These are phyloP conservation scores for Fragum fragum DNA, from an alignment of 2,888 invertebrate species.

Conservation along the genomic window DNA sequence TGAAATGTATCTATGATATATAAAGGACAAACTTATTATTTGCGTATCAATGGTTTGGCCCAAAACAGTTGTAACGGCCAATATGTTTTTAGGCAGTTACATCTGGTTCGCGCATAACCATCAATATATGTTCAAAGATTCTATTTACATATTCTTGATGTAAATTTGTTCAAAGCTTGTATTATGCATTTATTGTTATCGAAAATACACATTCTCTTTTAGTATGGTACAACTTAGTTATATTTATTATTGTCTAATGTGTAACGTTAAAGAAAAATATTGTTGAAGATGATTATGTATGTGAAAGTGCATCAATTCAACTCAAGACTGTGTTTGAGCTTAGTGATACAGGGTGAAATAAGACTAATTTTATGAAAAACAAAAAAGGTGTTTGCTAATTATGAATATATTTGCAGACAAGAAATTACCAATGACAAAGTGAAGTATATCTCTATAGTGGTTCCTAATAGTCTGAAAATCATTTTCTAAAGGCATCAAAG, in stretches of 20 bases:
- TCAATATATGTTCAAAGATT: background rate
- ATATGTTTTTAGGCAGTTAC: background rate
- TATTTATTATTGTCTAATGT: background rate
- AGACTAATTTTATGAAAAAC: no score
- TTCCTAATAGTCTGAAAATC: no score
- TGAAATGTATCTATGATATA: no score
- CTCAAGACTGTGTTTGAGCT: background rate
- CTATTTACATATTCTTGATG: no score
- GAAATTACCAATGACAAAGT: no score
- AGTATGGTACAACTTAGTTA: background rate
- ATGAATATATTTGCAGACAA: no score
- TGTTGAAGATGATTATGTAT: no score
- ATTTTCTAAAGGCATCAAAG: no score
- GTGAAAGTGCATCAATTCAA: background rate
- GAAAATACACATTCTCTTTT: background rate
- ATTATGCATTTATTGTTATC: background rate
- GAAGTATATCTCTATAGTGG: no score
- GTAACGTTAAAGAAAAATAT: background rate
- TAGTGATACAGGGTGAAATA: background rate
- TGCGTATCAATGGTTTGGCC: no score
- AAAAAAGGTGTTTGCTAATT: no score
- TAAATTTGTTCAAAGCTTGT: background rate
- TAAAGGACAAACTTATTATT: no score
- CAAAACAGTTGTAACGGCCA: background rate
- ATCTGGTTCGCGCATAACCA: background rate